Percentiles rank a stretch among this genome's conserved stretches.
Conservation (phyloP, 2,888 invertebrate genomes). For the Helleia helle region DNA sequence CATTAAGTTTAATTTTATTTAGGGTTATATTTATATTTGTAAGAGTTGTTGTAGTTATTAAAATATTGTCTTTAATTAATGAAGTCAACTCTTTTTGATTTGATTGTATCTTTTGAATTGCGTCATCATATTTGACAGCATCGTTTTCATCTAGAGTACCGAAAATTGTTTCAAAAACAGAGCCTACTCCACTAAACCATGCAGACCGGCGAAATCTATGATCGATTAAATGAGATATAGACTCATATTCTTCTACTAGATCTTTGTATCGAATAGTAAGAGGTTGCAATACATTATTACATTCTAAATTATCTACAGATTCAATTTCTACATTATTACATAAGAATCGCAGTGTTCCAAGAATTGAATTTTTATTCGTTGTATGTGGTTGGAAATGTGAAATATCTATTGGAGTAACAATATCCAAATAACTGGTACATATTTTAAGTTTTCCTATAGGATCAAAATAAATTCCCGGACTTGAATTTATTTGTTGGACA, state of each 20-base stretch:
- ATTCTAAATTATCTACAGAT: background rate
- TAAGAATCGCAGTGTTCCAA: background rate
- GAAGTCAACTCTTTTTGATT: slow-evolving; percentile 14
- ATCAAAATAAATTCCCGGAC: slow-evolving; percentile 19
- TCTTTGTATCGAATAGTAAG: slow-evolving; percentile 4
- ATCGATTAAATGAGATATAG: slow-evolving; percentile 9
- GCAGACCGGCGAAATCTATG: slow-evolving; percentile 15
- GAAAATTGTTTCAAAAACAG: slow-evolving; percentile 23
- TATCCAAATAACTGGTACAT: background rate
- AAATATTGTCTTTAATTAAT: slow-evolving; percentile 17
- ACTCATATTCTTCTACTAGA: slow-evolving; percentile 5
- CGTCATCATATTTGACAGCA: slow-evolving; percentile 22
- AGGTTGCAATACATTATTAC: slow-evolving; percentile 7
- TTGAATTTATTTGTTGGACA: slow-evolving; percentile 2
- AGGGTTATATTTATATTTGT: slow-evolving; percentile 1
- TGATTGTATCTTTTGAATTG: slow-evolving; percentile 18
- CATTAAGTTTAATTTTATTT: slow-evolving; percentile 8
- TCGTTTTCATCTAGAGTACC: slow-evolving; percentile 26
- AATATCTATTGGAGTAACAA: background rate
- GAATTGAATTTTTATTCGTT: background rate
- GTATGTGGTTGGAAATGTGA: background rate
- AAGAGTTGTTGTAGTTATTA: slow-evolving; percentile 11
- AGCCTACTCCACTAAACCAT: slow-evolving; percentile 20
- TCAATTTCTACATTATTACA: slow-evolving; percentile 5
- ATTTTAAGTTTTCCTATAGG: slow-evolving; percentile 16